A percentile compares a stretch with the other conserved stretches of the same genome.
phyloP scores from a whole-genome alignment of 2,113 vertebrate genomes.

The zebrafish (Danio rerio) region DNA sequence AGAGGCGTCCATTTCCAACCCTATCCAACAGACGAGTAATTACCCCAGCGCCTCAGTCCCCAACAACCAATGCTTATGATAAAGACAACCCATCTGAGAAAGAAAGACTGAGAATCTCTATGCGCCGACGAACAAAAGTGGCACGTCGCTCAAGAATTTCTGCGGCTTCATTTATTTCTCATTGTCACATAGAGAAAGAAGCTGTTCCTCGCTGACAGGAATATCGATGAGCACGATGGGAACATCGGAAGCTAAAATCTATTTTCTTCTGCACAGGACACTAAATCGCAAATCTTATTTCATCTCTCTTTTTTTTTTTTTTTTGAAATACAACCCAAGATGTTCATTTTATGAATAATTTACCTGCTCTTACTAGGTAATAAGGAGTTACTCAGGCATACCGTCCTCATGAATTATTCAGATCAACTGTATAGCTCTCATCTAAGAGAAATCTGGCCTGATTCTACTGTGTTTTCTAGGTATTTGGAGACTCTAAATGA shows the following conservation, averaged over 20 bases:
- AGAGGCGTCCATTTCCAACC: not conserved
- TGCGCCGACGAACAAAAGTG: not conserved
- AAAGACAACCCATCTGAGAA: constrained; percentile 10
- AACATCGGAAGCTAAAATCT: constrained; percentile 12
- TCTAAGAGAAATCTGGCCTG: constrained; percentile 36
- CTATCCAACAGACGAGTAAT: constrained; percentile 17
- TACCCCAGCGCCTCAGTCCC: constrained; percentile 5
- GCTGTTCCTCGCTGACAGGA: constrained; percentile 2
- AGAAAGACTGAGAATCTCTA: constrained; percentile 14
- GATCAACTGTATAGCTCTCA: constrained; percentile 26
- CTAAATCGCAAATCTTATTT: constrained; percentile 31
- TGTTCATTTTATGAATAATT: constrained; percentile 55
- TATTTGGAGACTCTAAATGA: not conserved
- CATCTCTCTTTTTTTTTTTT: constrained; percentile 7
- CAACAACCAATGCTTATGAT: constrained; percentile 1
- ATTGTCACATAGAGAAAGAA: not conserved
- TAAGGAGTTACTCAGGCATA: constrained; percentile 52
- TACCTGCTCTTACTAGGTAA: constrained; percentile 50
- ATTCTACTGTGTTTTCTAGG: constrained; percentile 5
- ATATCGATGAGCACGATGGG: constrained; percentile 1
- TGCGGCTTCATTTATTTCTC: constrained; percentile 4
- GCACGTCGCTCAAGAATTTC: constrained; percentile 16
- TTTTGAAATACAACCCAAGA: constrained; percentile 37
- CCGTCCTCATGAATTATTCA: constrained; percentile 55
- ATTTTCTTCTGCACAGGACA: not conserved